Conservation (phyloP, 2,797 vertebrate species). For the Buphagus erythrorhynchus region DNA sequence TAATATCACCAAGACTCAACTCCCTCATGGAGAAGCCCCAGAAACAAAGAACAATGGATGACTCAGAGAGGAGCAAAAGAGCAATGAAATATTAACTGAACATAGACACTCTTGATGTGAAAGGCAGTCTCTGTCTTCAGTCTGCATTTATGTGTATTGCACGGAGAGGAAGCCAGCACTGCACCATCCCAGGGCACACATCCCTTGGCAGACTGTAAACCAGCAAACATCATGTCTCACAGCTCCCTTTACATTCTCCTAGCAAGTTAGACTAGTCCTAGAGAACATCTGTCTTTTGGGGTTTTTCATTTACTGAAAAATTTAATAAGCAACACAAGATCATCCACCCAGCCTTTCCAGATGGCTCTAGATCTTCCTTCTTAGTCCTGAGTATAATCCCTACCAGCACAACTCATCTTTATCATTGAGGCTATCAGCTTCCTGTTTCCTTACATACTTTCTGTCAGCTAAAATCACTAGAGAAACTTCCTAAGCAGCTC, state of each 20-base stretch:
- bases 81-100: slow-evolving; percentile 69
- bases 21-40: background rate
- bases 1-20: background rate
- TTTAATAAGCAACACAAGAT: background rate
- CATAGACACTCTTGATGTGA: slow-evolving; percentile 44
- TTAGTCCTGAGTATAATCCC: background rate
- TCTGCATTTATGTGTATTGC: slow-evolving; percentile 2
- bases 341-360: background rate
- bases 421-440: background rate
- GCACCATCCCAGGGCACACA: background rate
- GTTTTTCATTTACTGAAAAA: background rate
- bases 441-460: background rate
- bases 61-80: slow-evolving; percentile 42
- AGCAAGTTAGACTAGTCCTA: background rate
- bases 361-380: background rate
- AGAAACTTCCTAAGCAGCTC: background rate
- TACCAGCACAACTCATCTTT: background rate
- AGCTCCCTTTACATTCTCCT: background rate
- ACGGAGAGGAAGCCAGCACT: background rate
- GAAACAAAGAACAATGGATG: slow-evolving; percentile 47
- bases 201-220: background rate
- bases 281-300: background rate
- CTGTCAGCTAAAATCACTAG: background rate
- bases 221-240: background rate
- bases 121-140: slow-evolving; percentile 44